Evolutionary conservation across 1,140 invertebrate species (phyloP).

Genomic region (Diabrotica undecimpunctata): DNA sequence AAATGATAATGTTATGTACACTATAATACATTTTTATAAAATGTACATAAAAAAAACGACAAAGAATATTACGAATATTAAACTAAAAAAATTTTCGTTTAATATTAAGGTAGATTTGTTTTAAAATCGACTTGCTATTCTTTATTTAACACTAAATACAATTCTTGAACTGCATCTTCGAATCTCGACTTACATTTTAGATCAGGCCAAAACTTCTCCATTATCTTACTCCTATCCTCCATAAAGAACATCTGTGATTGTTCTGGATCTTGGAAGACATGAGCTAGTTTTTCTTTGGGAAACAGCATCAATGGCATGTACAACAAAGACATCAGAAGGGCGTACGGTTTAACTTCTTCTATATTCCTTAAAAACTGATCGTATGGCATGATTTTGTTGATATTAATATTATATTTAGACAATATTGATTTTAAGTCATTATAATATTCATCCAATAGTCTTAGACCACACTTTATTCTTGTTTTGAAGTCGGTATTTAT

Average conservation of each 20-base stretch:
- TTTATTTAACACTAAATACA: slow-evolving; percentile 1
- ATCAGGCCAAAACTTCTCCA: not conserved
- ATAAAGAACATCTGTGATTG: not conserved
- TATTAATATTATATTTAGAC: not conserved
- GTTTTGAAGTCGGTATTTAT: not conserved
- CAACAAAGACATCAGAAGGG: not conserved
- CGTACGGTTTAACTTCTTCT: not conserved
- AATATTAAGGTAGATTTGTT: too few relatives aligned
- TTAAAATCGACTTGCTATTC: not conserved
- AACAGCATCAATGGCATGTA: not conserved
- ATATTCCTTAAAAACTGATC: not conserved
- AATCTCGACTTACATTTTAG: not conserved
- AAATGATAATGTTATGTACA: too few relatives aligned
- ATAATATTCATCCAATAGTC: not conserved
- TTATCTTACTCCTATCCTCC: not conserved
- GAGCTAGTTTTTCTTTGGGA: not conserved
- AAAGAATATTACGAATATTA: too few relatives aligned
- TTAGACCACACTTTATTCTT: not conserved
- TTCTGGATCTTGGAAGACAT: not conserved
- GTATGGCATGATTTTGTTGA: not conserved
- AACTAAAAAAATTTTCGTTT: too few relatives aligned
- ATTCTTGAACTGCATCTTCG: not conserved
- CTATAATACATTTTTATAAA: too few relatives aligned
- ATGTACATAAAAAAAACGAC: too few relatives aligned
- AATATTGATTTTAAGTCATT: not conserved